phyloP scores from a whole-genome alignment of 2,113 vertebrate genomes.

The Ondatra zibethicus region DNA sequence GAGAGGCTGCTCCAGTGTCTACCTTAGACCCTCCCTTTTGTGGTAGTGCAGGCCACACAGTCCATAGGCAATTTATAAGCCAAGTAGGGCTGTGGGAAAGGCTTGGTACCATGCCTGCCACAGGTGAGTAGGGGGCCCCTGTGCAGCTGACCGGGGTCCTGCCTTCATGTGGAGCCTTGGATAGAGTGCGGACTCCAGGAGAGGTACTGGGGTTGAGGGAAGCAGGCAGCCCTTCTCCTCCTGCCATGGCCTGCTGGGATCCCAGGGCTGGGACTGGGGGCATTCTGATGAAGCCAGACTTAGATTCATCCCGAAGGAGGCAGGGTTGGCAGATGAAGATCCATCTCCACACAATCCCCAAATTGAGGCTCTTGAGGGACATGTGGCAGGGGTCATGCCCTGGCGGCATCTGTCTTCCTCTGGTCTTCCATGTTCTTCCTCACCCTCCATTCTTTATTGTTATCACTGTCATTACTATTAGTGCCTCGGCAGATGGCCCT shows the following conservation, averaged over 20 bases:
- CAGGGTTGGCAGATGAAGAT: slow-evolving; percentile 81
- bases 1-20: no score
- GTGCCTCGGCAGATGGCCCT: slow-evolving; percentile 93
- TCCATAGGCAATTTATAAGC: background rate
- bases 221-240: background rate
- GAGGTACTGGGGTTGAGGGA: background rate
- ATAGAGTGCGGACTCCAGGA: background rate
- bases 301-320: slow-evolving; percentile 48
- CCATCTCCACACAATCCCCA: slow-evolving; percentile 88
- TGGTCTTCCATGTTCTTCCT: background rate
- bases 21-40: rapidly evolving
- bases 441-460: slow-evolving; percentile 69
- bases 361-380: slow-evolving; percentile 68
- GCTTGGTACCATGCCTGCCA: background rate
- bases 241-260: background rate
- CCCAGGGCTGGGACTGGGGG: no score
- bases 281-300: background rate
- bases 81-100: background rate
- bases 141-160: background rate
- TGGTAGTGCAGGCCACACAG: background rate
- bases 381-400: background rate
- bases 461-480: slow-evolving; percentile 83
- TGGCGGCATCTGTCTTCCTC: background rate
- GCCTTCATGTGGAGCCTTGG: background rate
- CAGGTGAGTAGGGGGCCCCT: background rate